Evolutionary conservation across 1,140 invertebrate genomes (phyloP).

Genomic region (Apis dorsata): DNA sequence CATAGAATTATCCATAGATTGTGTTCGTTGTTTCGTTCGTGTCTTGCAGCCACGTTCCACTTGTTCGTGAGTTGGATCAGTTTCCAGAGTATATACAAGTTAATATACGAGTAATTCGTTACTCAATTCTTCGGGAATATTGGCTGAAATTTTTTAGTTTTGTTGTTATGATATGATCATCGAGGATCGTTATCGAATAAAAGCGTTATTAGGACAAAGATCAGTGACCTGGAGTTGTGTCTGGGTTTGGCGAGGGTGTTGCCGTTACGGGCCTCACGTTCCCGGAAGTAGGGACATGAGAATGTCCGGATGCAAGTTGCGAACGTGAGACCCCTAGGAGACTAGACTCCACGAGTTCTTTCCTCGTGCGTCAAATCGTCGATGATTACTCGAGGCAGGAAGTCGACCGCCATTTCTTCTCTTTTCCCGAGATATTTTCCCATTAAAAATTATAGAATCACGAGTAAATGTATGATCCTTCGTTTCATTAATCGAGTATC

Average conservation of each 20-base stretch:
- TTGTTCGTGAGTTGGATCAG: too few relatives aligned
- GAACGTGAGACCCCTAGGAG: constrained; percentile 70
- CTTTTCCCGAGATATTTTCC: background rate
- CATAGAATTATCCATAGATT: too few relatives aligned
- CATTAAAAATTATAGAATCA: too few relatives aligned
- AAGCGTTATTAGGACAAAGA: constrained; percentile 56
- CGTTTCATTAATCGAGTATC: too few relatives aligned
- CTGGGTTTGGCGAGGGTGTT: constrained; percentile 61
- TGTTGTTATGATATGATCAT: too few relatives aligned
- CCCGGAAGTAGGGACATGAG: constrained; percentile 75
- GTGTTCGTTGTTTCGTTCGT: too few relatives aligned
- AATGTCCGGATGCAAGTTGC: constrained; percentile 75
- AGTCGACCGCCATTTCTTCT: constrained; percentile 14
- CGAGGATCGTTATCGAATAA: background rate
- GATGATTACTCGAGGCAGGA: constrained; percentile 44
- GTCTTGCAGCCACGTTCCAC: too few relatives aligned
- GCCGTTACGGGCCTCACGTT: constrained; percentile 74
- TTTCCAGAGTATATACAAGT: too few relatives aligned
- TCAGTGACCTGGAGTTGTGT: constrained; percentile 69
- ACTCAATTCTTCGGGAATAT: too few relatives aligned
- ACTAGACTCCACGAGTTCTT: constrained; percentile 50
- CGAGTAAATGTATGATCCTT: too few relatives aligned
- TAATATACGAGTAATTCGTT: too few relatives aligned
- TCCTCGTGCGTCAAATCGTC: constrained; percentile 42
- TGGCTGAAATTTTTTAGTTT: too few relatives aligned